Conservation (phyloP, 2,797 vertebrate genomes). For the Microctenopoma lineatum region DNA sequence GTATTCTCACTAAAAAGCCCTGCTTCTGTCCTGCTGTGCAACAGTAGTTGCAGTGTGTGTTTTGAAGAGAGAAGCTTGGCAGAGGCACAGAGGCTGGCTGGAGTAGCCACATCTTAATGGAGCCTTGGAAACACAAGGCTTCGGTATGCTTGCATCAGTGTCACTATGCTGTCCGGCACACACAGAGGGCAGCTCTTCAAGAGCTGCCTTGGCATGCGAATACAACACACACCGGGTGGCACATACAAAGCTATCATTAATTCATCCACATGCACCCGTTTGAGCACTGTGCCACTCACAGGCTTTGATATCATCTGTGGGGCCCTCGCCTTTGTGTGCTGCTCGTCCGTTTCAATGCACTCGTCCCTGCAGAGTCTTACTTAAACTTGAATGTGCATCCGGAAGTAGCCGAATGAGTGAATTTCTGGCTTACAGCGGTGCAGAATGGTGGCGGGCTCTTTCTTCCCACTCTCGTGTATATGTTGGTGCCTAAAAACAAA, state of each 20-base stretch:
- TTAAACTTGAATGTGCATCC: constrained; percentile 39
- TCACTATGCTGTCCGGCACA: constrained; percentile 62
- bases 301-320: constrained; percentile 59
- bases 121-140: constrained; percentile 72
- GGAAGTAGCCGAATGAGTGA: constrained; percentile 43
- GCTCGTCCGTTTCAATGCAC: constrained; percentile 31
- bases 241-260: constrained; percentile 44
- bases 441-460: constrained; percentile 29
- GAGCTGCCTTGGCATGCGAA: constrained; percentile 50
- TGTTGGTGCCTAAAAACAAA: constrained; percentile 1
- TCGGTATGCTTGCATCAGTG: constrained; percentile 69
- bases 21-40: constrained; percentile 22
- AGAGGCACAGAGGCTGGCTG: constrained; percentile 48
- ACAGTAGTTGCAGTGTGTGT: constrained; percentile 43
- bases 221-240: constrained; percentile 25
- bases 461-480: constrained; percentile 14
- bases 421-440: constrained; percentile 38
- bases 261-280: constrained; percentile 45
- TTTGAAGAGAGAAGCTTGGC: constrained; percentile 52
- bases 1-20: not conserved
- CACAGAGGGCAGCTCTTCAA: constrained; percentile 67
- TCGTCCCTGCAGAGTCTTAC: constrained; percentile 31
- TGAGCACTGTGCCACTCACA: constrained; percentile 51
- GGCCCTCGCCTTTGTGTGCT: constrained; percentile 40
- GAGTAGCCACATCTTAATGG: constrained; percentile 67